Evolutionary conservation across 2,797 vertebrate species (phyloP).

Genomic region (Oryzias sinensis): DNA sequence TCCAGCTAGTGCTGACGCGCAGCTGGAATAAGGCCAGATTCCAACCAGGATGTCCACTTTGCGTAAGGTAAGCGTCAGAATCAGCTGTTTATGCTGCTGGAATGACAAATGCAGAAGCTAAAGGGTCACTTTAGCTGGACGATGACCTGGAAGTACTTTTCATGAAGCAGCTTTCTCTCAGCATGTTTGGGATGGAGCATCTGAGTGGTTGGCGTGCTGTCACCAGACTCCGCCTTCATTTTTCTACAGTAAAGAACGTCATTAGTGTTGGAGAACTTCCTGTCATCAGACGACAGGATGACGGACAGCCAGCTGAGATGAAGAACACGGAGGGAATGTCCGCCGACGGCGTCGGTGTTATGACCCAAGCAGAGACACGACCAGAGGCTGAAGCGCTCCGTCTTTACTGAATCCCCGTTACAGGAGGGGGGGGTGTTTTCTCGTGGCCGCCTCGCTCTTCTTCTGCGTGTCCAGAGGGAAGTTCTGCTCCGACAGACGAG

Average conservation of each 20-base stretch:
- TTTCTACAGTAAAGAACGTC: conserved; percentile 9
- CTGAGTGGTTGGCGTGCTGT: not conserved
- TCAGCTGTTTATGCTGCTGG: too few species aligned
- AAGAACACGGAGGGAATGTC: conserved; percentile 17
- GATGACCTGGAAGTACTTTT: too few species aligned
- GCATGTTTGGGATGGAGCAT: not conserved
- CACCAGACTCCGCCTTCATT: conserved; percentile 9
- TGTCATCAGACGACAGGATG: conserved; percentile 11
- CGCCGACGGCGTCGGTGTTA: not conserved
- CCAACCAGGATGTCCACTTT: too few species aligned
- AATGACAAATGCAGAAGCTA: too few species aligned
- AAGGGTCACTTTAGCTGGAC: too few species aligned
- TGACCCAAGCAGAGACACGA: not conserved
- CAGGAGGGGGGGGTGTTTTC: not conserved
- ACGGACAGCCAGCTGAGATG: conserved; percentile 9
- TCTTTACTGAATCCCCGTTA: too few species aligned
- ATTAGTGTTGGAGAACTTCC: conserved; percentile 20
- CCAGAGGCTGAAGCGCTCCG: too few species aligned
- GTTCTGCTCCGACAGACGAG: conserved; percentile 9
- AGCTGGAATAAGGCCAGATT: too few species aligned
- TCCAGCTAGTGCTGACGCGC: too few species aligned
- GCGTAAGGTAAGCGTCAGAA: too few species aligned
- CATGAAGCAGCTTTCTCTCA: too few species aligned
- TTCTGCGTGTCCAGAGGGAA: not conserved
- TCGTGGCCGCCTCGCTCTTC: not conserved